Evolutionary conservation across 2,888 invertebrate genomes (phyloP).

Genomic region (Acrocyrtus sp.): DNA sequence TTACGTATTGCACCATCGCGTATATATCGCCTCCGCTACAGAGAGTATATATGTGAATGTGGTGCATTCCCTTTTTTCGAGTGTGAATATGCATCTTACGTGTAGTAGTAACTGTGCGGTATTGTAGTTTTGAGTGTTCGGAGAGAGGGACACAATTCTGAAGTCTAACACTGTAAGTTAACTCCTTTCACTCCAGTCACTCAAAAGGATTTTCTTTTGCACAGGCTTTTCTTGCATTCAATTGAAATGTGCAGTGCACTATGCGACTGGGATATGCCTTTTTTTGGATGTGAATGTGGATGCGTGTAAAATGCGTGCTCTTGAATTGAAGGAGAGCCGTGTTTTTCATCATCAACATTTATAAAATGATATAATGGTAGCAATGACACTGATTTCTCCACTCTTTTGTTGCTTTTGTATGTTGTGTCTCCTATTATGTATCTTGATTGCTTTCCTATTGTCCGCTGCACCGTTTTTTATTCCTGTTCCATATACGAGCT

Average conservation of each 20-base stretch:
- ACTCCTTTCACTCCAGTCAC: no score
- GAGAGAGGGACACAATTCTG: no score
- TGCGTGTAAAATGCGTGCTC: conserved; percentile 20
- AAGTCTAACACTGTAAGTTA: no score
- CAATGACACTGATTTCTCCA: conserved; percentile 40
- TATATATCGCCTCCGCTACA: no score
- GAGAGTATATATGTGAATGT: no score
- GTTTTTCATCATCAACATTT: no score
- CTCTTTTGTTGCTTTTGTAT: conserved; percentile 15
- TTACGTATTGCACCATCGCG: conserved; percentile 13
- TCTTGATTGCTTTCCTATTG: conserved; percentile 36
- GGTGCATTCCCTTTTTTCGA: background rate
- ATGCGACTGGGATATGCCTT: conserved; percentile 8
- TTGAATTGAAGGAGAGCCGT: conserved; percentile 17
- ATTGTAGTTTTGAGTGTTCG: no score
- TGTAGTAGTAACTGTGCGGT: no score
- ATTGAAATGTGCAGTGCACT: background rate
- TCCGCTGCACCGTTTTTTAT: no score
- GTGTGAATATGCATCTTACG: conserved; percentile 4
- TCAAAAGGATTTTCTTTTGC: conserved; percentile 7
- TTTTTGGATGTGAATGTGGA: conserved; percentile 16
- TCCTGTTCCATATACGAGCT: no score
- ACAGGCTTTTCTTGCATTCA: background rate
- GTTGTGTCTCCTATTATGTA: conserved; percentile 17
- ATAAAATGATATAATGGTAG: conserved; percentile 28